Percentiles rank a stretch among this genome's conserved stretches.
Conservation (phyloP, 2,888 invertebrate species). For the Acheta domesticus region DNA sequence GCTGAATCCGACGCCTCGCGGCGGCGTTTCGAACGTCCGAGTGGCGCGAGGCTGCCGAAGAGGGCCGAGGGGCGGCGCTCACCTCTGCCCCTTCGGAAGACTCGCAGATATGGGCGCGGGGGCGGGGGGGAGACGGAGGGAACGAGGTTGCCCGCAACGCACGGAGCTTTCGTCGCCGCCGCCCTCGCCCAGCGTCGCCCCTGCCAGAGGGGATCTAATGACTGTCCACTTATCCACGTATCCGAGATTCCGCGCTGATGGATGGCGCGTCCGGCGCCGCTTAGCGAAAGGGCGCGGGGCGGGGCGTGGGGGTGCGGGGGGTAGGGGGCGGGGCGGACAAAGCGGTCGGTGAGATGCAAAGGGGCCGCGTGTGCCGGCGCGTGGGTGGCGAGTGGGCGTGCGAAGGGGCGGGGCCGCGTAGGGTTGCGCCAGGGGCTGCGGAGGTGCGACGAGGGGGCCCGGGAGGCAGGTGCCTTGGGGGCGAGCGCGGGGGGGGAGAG, state of each 20-base stretch:
- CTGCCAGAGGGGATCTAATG: background rate
- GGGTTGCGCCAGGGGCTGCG: background rate
- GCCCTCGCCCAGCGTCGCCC: background rate
- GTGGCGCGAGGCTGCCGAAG: no score
- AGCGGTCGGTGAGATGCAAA: background rate
- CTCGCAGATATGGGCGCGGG: no score
- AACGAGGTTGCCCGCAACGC: no score
- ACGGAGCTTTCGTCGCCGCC: background rate
- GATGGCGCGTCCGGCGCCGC: background rate
- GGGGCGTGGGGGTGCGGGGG: background rate
- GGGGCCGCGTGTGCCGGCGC: background rate
- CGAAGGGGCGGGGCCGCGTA: background rate
- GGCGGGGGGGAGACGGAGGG: no score
- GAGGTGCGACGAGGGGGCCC: background rate
- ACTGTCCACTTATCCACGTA: constrained; percentile 4
- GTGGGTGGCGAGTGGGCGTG: background rate
- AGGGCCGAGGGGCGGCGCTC: no score
- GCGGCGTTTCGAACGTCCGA: no score
- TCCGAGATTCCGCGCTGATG: background rate
- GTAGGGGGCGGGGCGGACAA: background rate
- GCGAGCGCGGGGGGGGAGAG: background rate
- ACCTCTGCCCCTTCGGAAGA: no score
- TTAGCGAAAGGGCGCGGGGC: background rate
- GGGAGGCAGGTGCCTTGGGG: background rate
- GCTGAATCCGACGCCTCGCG: no score